A percentile compares a stretch with the other conserved stretches of the same genome.
Conservation (phyloP, 1,140 invertebrate genomes). For the Aporrectodea caliginosa region DNA sequence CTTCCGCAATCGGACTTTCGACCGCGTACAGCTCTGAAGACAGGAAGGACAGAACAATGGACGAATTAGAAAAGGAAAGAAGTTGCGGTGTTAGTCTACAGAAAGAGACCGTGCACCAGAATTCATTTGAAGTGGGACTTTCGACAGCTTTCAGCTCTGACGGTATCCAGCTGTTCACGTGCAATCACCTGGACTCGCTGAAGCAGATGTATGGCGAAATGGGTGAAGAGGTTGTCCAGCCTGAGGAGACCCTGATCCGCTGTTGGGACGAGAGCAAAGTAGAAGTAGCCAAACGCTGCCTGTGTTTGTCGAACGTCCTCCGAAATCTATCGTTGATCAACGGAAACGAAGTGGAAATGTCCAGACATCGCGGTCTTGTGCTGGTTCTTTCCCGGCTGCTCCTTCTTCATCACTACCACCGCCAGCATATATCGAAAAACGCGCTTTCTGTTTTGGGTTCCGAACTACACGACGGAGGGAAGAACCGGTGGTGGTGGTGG, state of each 20-base stretch:
- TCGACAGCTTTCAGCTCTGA: too few relatives aligned
- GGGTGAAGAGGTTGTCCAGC: conserved; percentile 2
- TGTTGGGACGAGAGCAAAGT: neutral
- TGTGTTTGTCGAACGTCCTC: conserved; percentile 9
- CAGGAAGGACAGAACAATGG: too few relatives aligned
- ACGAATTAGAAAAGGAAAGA: too few relatives aligned
- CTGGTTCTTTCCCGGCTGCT: neutral
- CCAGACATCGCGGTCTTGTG: neutral
- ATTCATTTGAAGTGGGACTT: too few relatives aligned
- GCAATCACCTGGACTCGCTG: neutral
- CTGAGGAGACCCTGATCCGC: conserved; percentile 6
- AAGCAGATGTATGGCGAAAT: neutral
- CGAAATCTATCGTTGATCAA: conserved; percentile 10
- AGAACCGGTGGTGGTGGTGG: conserved; percentile 24
- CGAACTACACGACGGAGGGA: neutral
- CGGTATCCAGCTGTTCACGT: neutral
- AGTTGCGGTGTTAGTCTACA: too few relatives aligned
- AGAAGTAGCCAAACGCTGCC: neutral
- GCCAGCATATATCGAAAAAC: neutral
- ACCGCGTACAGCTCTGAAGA: too few relatives aligned
- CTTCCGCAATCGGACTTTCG: too few relatives aligned
- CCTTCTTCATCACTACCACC: conserved; percentile 11
- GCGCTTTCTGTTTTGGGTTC: neutral
- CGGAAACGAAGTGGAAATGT: conserved; percentile 16
- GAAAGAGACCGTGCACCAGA: too few relatives aligned